These are phyloP conservation scores for Bactericera cockerelli DNA, from an alignment of 1,140 invertebrate genomes.

Conservation along the genomic window DNA sequence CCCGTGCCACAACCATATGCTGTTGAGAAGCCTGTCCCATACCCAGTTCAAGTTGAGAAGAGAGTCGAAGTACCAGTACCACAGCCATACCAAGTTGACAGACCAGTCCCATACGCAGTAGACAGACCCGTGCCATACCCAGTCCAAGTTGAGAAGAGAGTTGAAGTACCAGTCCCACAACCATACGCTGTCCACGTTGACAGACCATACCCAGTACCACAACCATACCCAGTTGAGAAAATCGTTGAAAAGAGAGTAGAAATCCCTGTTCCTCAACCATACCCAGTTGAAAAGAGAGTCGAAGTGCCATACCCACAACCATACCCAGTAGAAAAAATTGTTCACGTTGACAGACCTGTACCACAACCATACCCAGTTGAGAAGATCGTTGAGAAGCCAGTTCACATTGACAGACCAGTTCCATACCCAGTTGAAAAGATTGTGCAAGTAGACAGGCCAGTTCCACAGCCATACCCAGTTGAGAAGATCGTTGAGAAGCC, in stretches of 20 bases:
- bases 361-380: conserved; percentile 49
- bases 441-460: conserved; percentile 33
- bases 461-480: conserved; percentile 33
- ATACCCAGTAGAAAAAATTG: conserved; percentile 52
- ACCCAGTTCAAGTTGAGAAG: conserved; percentile 19
- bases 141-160: conserved; percentile 26
- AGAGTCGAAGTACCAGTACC: conserved; percentile 25
- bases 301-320: conserved; percentile 35
- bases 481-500: conserved; percentile 19
- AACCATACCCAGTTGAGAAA: conserved; percentile 41
- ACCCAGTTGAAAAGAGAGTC: conserved; percentile 50
- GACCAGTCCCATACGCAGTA: conserved; percentile 29
- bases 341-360: conserved; percentile 44
- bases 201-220: conserved; percentile 30
- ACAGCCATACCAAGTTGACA: conserved; percentile 28
- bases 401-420: conserved; percentile 34
- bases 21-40: conserved; percentile 16
- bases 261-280: conserved; percentile 48
- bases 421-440: conserved; percentile 16
- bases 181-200: neutral
- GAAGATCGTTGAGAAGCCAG: conserved; percentile 48
- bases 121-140: conserved; percentile 53
- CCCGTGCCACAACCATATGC: conserved; percentile 18
- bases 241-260: conserved; percentile 34
- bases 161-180: conserved; percentile 40